Evolutionary conservation across 1,140 invertebrate genomes (phyloP).

Genomic region (Luehdorfia chinensis): DNA sequence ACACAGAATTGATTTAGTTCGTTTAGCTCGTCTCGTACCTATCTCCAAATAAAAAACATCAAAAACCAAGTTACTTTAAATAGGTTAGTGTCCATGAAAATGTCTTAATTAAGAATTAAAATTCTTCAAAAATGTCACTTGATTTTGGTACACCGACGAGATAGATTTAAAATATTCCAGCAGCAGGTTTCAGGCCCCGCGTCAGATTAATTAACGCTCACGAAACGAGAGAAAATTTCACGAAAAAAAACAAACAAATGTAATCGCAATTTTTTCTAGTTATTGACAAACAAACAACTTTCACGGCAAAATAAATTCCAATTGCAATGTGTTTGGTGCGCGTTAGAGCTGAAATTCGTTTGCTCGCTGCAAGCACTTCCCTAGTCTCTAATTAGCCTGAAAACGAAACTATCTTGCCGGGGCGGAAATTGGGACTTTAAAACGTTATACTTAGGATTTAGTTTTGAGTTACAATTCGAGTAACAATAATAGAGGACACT

Average conservation of each 20-base stretch:
- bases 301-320: slow-evolving; percentile 18
- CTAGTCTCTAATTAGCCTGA: slow-evolving; percentile 68
- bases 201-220: slow-evolving; percentile 6
- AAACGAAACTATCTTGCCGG: slow-evolving; percentile 54
- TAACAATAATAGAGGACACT: slow-evolving; percentile 66
- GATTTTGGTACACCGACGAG: not conserved
- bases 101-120: too few relatives aligned
- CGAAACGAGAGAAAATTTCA: not conserved
- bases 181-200: slow-evolving; percentile 1
- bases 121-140: slow-evolving; percentile 11
- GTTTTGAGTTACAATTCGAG: slow-evolving; percentile 24
- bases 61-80: slow-evolving; percentile 7
- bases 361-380: slow-evolving; percentile 25
- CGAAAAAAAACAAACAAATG: slow-evolving; percentile 21
- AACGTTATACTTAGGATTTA: slow-evolving; percentile 21
- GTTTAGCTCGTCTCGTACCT: too few relatives aligned
- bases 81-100: too few relatives aligned
- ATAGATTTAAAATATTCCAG: not conserved
- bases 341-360: slow-evolving; percentile 40
- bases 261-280: slow-evolving; percentile 34
- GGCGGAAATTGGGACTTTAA: slow-evolving; percentile 36
- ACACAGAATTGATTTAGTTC: too few relatives aligned
- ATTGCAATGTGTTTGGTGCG: slow-evolving; percentile 17
- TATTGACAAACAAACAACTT: slow-evolving; percentile 34
- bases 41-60: too few relatives aligned